Evolutionary conservation across 2,888 invertebrate genomes (phyloP), one percentile per base, ranked within the genome.

Genomic region (Xestoiulus laeticollis): DNA sequence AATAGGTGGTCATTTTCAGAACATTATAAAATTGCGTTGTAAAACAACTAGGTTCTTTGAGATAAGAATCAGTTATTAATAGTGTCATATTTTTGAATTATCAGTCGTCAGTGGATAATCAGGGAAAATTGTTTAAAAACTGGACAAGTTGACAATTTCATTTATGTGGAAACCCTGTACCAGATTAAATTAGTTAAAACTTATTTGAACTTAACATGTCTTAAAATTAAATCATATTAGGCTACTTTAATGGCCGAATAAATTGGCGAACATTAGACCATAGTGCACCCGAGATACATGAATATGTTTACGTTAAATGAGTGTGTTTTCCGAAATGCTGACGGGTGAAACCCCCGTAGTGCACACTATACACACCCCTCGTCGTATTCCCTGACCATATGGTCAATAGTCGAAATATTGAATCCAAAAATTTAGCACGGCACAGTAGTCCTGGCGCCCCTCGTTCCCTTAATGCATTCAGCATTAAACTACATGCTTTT

Each of bases 401-500:
- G 59, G 59, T n/a, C 59, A 59, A 59, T 59, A 22, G 59, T 59
- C 59, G 59, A 59, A 59, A 59, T 59, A 59, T 59, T 59, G 59
- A 59, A 59, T 59, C 59, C n/a, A n/a, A 22, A 59, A 59, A 59
- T 22, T 22, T 59, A 22, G 22, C n/a, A n/a, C 59, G 22, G 59
- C n/a, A 59, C 59, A n/a, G 59, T 16, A 59, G 59, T 22, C 59
- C n/a, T n/a, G 8, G 22, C n/a, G n/a, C 19, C n/a, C 59, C 59
- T n/a, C 22, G 22, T 19, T 19, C 53, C 19, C 53, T 53, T 53
- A 53, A n/a, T 59, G 59, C 22, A 12, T 44, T 19, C 59, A n/a
- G n/a, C n/a, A n/a, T 59, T 59, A 22, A 59, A 59, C 19, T n/a
- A n/a, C 22, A 59, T n/a, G 19, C 6, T 59, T 59, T 59, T 59